phyloP scores from a whole-genome alignment of 2,113 vertebrate species.

The Pseudorectes ferrugineus region DNA sequence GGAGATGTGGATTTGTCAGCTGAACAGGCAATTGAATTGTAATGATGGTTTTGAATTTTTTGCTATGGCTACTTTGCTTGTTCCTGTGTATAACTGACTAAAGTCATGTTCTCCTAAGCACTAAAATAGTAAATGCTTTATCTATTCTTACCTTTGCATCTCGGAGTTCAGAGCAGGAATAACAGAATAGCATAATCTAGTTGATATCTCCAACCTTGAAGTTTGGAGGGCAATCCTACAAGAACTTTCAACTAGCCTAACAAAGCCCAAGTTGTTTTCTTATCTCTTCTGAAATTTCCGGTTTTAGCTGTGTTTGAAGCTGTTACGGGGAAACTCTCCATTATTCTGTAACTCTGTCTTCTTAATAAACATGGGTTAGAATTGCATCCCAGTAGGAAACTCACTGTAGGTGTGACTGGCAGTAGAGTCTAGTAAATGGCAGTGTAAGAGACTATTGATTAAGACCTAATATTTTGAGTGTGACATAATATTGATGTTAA shows the following conservation, averaged over 20 bases:
- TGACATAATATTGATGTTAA: slow-evolving; percentile 2
- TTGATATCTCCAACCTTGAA: background rate
- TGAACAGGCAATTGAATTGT: background rate
- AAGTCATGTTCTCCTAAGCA: background rate
- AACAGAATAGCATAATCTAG: background rate
- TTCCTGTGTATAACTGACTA: background rate
- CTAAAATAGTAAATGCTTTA: background rate
- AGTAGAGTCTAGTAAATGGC: background rate
- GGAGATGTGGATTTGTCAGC: background rate
- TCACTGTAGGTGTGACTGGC: background rate
- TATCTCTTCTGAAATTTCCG: background rate
- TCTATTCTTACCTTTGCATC: background rate
- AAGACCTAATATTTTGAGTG: background rate
- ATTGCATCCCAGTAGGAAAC: accelerated
- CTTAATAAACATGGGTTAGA: background rate
- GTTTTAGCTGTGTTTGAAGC: background rate
- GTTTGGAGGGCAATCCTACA: background rate
- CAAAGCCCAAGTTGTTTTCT: background rate
- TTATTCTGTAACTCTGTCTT: background rate
- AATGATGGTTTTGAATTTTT: background rate
- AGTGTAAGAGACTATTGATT: background rate
- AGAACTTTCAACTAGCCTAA: background rate
- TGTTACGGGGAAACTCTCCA: background rate
- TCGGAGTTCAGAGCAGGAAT: background rate
- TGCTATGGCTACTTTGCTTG: background rate